A percentile compares a stretch with the other conserved stretches of the same genome.
These are phyloP conservation scores for Spondyliosoma cantharus DNA, from an alignment of 2,797 vertebrate genomes.

Conservation along the genomic window DNA sequence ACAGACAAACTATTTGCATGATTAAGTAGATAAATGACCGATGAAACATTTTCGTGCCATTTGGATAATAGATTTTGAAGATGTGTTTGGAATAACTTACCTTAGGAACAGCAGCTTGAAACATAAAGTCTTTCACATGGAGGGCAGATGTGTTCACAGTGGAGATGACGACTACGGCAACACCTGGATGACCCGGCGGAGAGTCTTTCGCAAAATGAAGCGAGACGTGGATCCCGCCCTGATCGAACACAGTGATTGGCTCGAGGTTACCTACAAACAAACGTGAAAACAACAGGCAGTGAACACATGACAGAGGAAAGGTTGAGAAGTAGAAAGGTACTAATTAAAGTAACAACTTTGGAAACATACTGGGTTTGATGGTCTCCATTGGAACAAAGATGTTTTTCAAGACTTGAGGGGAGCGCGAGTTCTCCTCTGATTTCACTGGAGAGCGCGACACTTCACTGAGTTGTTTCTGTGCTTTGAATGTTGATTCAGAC, in stretches of 20 bases:
- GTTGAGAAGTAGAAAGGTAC: background rate
- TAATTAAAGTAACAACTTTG: background rate
- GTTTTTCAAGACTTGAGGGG: slow-evolving; percentile 74
- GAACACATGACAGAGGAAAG: background rate
- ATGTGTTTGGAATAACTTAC: slow-evolving; percentile 65
- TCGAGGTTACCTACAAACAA: slow-evolving; percentile 82
- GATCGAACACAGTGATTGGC: slow-evolving; percentile 85
- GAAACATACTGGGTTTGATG: slow-evolving; percentile 85
- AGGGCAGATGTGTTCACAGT: slow-evolving; percentile 89
- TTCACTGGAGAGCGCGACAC: slow-evolving; percentile 20
- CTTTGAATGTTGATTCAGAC: slow-evolving; percentile 14
- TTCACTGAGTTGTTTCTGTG: slow-evolving; percentile 45
- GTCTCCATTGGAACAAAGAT: slow-evolving; percentile 86
- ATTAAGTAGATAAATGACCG: no score
- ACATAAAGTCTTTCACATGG: slow-evolving; percentile 82
- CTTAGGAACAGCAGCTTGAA: slow-evolving; percentile 92
- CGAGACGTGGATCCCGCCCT: slow-evolving; percentile 86
- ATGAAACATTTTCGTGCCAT: no score
- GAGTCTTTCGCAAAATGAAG: slow-evolving; percentile 88
- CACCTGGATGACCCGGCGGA: slow-evolving; percentile 73
- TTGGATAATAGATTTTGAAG: background rate
- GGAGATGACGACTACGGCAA: slow-evolving; percentile 88
- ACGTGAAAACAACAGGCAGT: background rate
- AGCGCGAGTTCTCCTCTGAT: slow-evolving; percentile 30
- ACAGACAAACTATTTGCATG: background rate